These are phyloP conservation scores for Brienomyrus longianalis DNA, from an alignment of 2,113 vertebrate genomes.

Conservation along the genomic window DNA sequence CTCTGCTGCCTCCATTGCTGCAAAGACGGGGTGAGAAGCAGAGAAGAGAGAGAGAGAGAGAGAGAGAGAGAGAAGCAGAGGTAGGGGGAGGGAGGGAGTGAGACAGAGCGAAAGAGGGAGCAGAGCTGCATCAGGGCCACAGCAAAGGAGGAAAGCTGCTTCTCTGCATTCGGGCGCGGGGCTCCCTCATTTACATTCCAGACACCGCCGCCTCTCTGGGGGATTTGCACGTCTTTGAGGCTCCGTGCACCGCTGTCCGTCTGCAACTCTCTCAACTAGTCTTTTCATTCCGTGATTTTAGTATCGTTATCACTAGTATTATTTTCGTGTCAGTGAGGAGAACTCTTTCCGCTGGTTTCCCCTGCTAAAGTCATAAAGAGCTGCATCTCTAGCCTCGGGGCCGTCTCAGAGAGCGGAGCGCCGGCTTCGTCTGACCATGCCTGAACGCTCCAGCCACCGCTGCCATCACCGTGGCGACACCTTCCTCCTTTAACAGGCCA, in stretches of 20 bases:
- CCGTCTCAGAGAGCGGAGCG: not conserved
- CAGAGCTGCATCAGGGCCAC: slow-evolving; percentile 19
- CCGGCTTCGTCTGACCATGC: not conserved
- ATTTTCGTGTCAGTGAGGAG: slow-evolving; percentile 5
- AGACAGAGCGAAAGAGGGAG: not conserved
- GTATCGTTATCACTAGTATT: not conserved
- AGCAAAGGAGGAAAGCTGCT: not conserved
- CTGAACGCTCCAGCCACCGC: not conserved
- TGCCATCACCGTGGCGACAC: not conserved
- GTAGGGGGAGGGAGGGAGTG: not conserved
- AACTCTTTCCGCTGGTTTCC: not conserved
- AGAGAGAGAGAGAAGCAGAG: not conserved
- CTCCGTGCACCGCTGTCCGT: slow-evolving; percentile 27
- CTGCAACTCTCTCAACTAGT: slow-evolving; percentile 19
- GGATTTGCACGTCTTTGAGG: slow-evolving; percentile 29
- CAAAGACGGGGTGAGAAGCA: slow-evolving; percentile 17
- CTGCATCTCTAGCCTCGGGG: slow-evolving; percentile 1
- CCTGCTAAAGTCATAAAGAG: slow-evolving; percentile 24
- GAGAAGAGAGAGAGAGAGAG: not conserved
- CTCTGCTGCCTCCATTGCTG: slow-evolving; percentile 28
- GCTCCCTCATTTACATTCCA: slow-evolving; percentile 44
- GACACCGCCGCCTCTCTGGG: slow-evolving; percentile 35
- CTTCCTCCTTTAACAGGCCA: not conserved
- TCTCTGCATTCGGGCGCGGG: not conserved
- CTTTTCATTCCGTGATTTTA: slow-evolving; percentile 5